These are phyloP conservation scores for Hippopotamyrus pictus DNA, from an alignment of 2,797 vertebrate species.

Conservation along the genomic window DNA sequence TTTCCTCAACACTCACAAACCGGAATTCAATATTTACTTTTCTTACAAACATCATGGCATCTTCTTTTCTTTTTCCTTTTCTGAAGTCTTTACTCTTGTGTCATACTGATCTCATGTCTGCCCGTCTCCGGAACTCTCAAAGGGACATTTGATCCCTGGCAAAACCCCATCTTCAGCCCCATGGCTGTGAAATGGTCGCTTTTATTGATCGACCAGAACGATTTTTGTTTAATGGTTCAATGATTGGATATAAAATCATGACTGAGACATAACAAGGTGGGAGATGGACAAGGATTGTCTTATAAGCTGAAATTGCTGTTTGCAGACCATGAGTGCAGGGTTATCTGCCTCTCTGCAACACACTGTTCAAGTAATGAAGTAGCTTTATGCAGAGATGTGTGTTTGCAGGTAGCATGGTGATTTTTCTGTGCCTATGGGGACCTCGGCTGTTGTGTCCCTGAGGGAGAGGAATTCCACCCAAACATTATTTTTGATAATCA, in stretches of 20 bases:
- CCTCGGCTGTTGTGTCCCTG: background rate
- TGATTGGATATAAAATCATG: background rate
- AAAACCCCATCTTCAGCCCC: background rate
- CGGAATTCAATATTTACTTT: background rate
- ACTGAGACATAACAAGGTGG: background rate
- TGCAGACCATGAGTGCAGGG: background rate
- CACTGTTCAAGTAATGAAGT: background rate
- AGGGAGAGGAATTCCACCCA: background rate
- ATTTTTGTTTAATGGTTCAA: background rate
- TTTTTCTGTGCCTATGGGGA: background rate
- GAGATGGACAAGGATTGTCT: background rate
- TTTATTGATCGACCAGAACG: background rate
- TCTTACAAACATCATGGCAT: background rate
- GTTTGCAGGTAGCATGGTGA: background rate
- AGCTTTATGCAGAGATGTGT: background rate
- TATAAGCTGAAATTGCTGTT: background rate
- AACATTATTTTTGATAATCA: background rate
- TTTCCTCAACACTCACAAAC: background rate
- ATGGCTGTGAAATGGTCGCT: background rate
- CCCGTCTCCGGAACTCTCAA: background rate
- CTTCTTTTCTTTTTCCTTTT: background rate
- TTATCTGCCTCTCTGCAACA: background rate
- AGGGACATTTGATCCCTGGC: background rate
- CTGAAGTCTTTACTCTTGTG: background rate
- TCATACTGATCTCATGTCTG: background rate